These are phyloP conservation scores for Sinonovacula constricta DNA, from an alignment of 1,140 invertebrate genomes.

Conservation along the genomic window DNA sequence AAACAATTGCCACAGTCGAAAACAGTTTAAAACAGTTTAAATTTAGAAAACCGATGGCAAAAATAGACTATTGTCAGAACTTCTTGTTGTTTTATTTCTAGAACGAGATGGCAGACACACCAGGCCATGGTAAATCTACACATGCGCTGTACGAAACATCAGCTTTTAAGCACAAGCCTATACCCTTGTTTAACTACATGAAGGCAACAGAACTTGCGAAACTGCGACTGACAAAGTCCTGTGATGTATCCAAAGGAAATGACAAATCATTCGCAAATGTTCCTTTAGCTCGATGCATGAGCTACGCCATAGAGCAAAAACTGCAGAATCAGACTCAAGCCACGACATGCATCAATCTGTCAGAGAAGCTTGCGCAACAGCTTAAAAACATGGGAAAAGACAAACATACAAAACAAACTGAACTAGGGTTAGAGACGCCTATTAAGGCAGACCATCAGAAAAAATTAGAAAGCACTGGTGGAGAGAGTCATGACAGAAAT, in stretches of 20 bases:
- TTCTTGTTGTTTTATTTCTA: background rate
- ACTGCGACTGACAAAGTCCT: conserved; percentile 27
- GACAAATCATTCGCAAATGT: conserved; percentile 23
- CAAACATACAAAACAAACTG: background rate
- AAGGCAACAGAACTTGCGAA: conserved; percentile 10
- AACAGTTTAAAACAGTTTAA: background rate
- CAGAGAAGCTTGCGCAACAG: conserved; percentile 31
- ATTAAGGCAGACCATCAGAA: too few species aligned
- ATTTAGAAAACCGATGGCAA: background rate
- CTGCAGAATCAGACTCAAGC: background rate
- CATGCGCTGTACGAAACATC: background rate
- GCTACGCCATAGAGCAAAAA: conserved; percentile 21
- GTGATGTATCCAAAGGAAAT: background rate
- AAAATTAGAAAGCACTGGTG: too few species aligned
- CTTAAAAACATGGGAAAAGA: conserved; percentile 8
- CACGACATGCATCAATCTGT: conserved; percentile 27
- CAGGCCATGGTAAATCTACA: background rate
- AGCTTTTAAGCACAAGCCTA: background rate
- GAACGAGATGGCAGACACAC: too few species aligned
- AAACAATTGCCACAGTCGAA: background rate
- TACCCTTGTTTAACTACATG: background rate
- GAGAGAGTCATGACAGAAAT: background rate
- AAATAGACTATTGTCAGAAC: background rate
- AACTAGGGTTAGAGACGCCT: too few species aligned
- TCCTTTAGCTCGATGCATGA: conserved; percentile 13